Conservation (phyloP, 2,113 vertebrate genomes). For the Hippolais icterina region DNA sequence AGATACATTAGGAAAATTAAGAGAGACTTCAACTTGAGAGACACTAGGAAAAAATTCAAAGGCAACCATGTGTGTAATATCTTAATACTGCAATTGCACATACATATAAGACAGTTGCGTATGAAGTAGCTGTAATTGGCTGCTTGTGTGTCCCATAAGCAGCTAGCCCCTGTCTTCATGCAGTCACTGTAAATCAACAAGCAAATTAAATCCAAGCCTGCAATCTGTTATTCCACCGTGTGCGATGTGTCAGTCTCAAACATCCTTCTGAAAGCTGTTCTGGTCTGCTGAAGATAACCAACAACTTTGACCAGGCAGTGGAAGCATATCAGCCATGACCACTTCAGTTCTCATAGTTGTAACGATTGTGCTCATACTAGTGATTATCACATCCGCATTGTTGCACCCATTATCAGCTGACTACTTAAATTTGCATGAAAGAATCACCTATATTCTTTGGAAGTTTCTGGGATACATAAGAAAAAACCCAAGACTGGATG, state of each 20-base stretch:
- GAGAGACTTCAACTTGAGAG: neutral
- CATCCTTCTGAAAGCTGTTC: neutral
- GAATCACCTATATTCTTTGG: neutral
- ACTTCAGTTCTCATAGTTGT: neutral
- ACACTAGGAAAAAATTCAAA: neutral
- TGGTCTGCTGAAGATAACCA: neutral
- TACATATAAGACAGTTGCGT: neutral
- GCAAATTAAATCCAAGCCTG: neutral
- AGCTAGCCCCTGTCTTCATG: neutral
- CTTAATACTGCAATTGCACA: neutral
- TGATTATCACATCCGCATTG: neutral
- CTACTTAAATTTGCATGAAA: neutral
- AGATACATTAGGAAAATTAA: neutral
- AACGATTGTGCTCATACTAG: neutral
- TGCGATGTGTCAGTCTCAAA: neutral
- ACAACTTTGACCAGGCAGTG: neutral
- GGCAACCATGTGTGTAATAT: neutral
- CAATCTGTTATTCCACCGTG: neutral
- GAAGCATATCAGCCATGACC: neutral
- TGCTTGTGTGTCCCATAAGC: neutral
- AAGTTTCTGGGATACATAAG: neutral
- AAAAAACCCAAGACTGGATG: neutral
- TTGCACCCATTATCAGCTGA: neutral
- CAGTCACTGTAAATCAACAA: neutral
- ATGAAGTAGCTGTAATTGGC: neutral